phyloP scores from a whole-genome alignment of 2,888 invertebrate species.

The Alloscopus bannaensis region DNA sequence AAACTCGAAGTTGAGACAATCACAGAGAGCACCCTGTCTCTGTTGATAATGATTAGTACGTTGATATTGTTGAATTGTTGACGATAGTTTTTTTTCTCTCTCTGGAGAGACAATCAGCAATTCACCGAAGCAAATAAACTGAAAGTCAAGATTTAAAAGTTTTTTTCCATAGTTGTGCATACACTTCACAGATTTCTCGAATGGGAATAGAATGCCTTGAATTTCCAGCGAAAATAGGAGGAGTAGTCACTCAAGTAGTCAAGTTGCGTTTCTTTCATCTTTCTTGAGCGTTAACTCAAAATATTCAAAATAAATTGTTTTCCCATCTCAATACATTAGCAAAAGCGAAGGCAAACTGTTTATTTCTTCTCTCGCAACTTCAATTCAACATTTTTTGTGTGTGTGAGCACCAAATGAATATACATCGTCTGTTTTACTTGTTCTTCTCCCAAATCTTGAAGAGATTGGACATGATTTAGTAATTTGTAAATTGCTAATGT shows the following conservation, averaged over 20 bases:
- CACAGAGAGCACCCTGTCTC: background rate
- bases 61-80: slow-evolving; percentile 4
- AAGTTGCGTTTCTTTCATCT: no score
- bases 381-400: no score
- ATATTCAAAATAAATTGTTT: no score
- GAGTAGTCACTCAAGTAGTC: no score
- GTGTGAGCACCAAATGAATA: no score
- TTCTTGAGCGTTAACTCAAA: no score
- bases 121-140: background rate
- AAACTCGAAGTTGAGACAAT: background rate
- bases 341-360: no score
- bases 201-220: no score
- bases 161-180: background rate
- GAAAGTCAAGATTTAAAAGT: background rate
- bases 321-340: no score
- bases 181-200: background rate
- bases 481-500: slow-evolving; percentile 65
- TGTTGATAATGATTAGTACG: background rate
- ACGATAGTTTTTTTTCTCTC: slow-evolving; percentile 1
- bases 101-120: slow-evolving; percentile 2
- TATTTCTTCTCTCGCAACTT: no score
- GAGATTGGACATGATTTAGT: slow-evolving; percentile 64
- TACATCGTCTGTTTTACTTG: background rate
- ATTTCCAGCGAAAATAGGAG: no score
- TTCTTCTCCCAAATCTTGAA: slow-evolving; percentile 18